Percentiles rank a stretch among this genome's conserved stretches.
Conservation (phyloP, 2,888 invertebrate genomes). For the Bombylius major region DNA sequence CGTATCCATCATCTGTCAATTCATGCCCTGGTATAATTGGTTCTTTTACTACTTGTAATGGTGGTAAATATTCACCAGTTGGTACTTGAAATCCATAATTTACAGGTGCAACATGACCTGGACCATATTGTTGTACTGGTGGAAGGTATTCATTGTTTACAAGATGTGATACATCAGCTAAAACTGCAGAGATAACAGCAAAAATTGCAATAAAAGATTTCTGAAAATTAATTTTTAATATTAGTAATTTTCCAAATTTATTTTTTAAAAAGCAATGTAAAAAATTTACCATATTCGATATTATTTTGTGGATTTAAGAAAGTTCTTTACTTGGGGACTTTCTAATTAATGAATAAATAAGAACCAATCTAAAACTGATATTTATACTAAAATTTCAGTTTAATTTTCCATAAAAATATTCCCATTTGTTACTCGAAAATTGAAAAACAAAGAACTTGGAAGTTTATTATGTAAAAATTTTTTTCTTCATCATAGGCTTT, state of each 20-base stretch:
- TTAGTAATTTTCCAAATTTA: not conserved
- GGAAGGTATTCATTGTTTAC: not conserved
- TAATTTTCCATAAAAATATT: too few relatives aligned
- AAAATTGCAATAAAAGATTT: constrained; percentile 1
- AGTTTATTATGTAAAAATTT: too few relatives aligned
- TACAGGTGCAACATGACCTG: not conserved
- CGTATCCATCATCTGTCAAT: constrained; percentile 3
- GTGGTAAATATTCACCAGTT: not conserved
- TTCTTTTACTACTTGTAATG: not conserved
- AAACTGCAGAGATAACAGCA: not conserved
- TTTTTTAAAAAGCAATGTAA: not conserved
- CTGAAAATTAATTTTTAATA: not conserved
- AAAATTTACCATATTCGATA: not conserved
- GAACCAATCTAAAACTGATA: too few relatives aligned
- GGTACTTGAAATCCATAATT: not conserved
- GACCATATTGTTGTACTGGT: not conserved
- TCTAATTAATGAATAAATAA: too few relatives aligned
- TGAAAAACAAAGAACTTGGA: too few relatives aligned
- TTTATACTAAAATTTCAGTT: too few relatives aligned
- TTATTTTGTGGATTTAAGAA: too few relatives aligned
- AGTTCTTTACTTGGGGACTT: too few relatives aligned
- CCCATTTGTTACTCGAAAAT: too few relatives aligned
- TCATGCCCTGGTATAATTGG: not conserved
- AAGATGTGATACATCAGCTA: constrained; percentile 2
- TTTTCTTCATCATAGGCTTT: too few relatives aligned